These are phyloP conservation scores for Rhabdophis nuchalis DNA, from an alignment of 2,797 vertebrate species.

Conservation along the genomic window DNA sequence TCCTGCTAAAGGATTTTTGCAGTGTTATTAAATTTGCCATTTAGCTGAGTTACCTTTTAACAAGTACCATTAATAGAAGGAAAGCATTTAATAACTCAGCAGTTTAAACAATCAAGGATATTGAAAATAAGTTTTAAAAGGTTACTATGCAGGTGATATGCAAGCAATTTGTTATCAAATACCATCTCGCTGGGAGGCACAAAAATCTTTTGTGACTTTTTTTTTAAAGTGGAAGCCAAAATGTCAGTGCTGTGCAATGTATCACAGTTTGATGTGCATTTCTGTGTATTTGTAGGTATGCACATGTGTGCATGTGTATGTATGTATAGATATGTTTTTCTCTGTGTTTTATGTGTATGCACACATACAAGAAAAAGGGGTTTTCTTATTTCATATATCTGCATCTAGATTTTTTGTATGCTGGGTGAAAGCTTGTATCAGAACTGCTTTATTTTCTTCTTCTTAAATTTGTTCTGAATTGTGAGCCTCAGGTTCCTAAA, in stretches of 20 bases:
- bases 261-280: not conserved
- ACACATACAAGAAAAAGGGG: not conserved
- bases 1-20: not conserved
- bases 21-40: not conserved
- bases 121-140: constrained; percentile 52
- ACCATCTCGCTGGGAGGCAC: constrained; percentile 59
- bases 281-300: not conserved
- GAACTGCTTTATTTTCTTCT: accelerated
- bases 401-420: accelerated
- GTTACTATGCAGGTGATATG: constrained; percentile 54
- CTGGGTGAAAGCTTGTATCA: not conserved
- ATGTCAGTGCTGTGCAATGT: constrained; percentile 55
- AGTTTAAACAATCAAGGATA: constrained; percentile 40
- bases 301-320: not conserved
- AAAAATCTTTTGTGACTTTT: constrained; percentile 51
- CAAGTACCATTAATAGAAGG: not conserved
- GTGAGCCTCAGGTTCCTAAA: not conserved
- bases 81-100: constrained; percentile 30
- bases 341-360: not conserved
- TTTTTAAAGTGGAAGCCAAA: constrained; percentile 54
- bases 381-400: constrained; percentile 1
- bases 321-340: not conserved
- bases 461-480: not conserved
- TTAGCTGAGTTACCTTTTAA: not conserved
- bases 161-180: constrained; percentile 55